phyloP scores from a whole-genome alignment of 2,113 vertebrate species.

The Burhinus bistriatus region DNA sequence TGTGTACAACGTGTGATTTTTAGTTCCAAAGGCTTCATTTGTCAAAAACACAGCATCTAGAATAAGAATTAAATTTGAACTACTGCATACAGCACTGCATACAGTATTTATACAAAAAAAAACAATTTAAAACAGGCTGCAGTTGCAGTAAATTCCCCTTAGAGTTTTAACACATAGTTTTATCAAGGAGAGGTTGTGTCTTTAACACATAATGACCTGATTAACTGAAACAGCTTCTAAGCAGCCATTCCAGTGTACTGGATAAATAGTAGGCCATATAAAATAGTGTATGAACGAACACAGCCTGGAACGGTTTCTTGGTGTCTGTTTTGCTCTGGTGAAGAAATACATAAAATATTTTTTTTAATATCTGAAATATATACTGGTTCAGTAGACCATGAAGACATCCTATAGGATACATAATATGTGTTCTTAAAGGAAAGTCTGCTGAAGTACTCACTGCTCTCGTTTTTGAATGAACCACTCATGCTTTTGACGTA shows the following conservation, averaged over 20 bases:
- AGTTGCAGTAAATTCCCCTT: background rate
- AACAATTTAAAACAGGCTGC: background rate
- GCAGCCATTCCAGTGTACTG: constrained; percentile 26
- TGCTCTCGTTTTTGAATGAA: background rate
- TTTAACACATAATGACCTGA: constrained; percentile 36
- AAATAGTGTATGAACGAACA: constrained; percentile 12
- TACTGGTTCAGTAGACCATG: background rate
- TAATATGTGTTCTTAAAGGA: background rate
- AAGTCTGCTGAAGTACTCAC: background rate
- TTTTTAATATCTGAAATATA: constrained; percentile 27
- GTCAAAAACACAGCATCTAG: background rate
- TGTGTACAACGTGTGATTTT: background rate
- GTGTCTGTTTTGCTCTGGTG: background rate
- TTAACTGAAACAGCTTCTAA: constrained; percentile 18
- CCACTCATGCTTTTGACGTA: background rate
- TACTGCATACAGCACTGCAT: background rate
- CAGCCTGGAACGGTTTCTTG: background rate
- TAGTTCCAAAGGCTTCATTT: background rate
- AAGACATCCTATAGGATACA: background rate
- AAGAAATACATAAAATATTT: constrained; percentile 28
- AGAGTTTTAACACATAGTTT: background rate
- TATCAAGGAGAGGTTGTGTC: background rate
- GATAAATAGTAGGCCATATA: constrained; percentile 33
- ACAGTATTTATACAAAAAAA: background rate
- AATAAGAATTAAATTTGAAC: background rate